These are phyloP conservation scores for Urocyon cinereoargenteus DNA, from an alignment of 2,797 vertebrate genomes.

Conservation along the genomic window DNA sequence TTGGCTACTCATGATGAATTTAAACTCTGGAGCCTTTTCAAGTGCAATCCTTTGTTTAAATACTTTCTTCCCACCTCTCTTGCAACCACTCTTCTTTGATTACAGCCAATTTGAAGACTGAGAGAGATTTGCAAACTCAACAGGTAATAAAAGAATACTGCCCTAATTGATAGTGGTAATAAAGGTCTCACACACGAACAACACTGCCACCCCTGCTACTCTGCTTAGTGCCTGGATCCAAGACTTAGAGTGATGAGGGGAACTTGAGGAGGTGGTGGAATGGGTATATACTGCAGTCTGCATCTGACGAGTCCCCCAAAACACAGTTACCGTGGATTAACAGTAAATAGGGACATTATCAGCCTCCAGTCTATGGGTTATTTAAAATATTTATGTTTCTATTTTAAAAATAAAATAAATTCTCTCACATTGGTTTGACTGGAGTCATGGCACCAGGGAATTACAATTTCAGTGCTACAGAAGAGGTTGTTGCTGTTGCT, in stretches of 20 bases:
- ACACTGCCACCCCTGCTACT: background rate
- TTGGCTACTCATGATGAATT: background rate
- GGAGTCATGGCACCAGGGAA: constrained; percentile 40
- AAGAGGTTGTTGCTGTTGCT: constrained; percentile 58
- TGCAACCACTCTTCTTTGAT: background rate
- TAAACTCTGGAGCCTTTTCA: background rate
- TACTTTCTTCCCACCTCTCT: background rate
- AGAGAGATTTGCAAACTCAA: background rate
- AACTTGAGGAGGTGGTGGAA: background rate
- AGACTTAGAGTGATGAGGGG: background rate
- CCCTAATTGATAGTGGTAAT: background rate
- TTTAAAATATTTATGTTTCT: constrained; percentile 57
- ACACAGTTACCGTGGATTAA: background rate
- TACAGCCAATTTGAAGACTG: background rate
- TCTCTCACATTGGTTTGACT: constrained; percentile 44
- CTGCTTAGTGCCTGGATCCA: background rate
- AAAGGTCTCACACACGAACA: background rate
- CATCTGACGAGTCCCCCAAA: background rate
- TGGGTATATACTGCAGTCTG: background rate
- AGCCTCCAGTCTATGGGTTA: background rate
- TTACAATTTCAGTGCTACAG: constrained; percentile 52
- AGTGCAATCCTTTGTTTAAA: background rate
- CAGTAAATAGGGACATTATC: background rate
- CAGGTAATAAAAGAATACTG: background rate
- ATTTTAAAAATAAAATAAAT: constrained; percentile 58